Conservation (phyloP, 2,113 vertebrate genomes). For the Mystacornis crossleyi region DNA sequence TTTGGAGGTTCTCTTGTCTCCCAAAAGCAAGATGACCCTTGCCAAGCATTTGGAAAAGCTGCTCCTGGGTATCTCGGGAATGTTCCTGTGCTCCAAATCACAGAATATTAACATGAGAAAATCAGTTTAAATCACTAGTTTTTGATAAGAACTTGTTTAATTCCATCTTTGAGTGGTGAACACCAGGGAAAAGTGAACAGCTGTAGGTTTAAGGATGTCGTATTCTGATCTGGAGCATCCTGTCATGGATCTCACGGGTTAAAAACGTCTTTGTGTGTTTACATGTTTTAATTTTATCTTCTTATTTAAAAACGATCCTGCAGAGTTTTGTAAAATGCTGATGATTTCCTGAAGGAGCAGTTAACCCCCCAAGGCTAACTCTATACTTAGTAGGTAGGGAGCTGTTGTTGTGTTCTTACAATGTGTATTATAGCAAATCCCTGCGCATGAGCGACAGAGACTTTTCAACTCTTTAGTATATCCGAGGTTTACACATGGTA, state of each 20-base stretch:
- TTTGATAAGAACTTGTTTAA: not conserved
- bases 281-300: not conserved
- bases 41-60: not conserved
- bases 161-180: not conserved
- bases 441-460: slow-evolving; percentile 21
- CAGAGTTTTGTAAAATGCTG: not conserved
- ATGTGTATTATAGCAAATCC: slow-evolving; percentile 33
- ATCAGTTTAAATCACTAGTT: not conserved
- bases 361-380: not conserved
- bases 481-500: slow-evolving; percentile 49
- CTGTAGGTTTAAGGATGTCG: not conserved
- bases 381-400: not conserved
- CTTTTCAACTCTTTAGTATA: slow-evolving; percentile 41
- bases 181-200: not conserved
- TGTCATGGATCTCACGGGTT: not conserved
- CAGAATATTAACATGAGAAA: not conserved
- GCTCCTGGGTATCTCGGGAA: not conserved
- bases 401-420: slow-evolving; percentile 11
- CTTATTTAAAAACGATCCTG: not conserved
- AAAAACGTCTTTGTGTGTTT: not conserved
- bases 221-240: not conserved
- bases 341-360: slow-evolving; percentile 43
- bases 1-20: not conserved
- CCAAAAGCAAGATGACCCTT: not conserved
- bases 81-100: not conserved